These are phyloP conservation scores for Aythya fuligula DNA, from an alignment of 2,797 vertebrate species.

Conservation along the genomic window DNA sequence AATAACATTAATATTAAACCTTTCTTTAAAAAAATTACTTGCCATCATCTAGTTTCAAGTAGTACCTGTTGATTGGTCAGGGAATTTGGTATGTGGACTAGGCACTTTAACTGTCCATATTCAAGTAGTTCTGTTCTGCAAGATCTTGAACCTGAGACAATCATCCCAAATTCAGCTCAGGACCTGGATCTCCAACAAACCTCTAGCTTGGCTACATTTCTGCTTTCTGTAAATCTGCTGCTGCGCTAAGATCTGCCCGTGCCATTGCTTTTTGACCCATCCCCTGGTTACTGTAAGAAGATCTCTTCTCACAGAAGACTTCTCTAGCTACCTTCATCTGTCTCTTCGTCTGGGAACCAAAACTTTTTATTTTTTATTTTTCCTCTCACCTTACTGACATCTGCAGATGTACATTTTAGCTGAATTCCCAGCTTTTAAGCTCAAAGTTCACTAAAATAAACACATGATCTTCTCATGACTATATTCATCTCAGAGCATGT, in stretches of 20 bases:
- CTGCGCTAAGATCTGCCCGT: neutral
- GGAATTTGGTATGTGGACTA: neutral
- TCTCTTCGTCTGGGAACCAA: neutral
- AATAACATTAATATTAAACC: neutral
- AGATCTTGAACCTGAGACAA: neutral
- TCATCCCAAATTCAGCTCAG: neutral
- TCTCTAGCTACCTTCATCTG: rapidly evolving
- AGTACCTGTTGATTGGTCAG: neutral
- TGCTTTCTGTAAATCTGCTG: rapidly evolving
- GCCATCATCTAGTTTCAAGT: neutral
- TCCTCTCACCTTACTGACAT: neutral
- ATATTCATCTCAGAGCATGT: neutral
- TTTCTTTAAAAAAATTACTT: neutral
- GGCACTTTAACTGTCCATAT: neutral
- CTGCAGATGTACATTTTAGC: neutral
- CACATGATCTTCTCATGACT: rapidly evolving
- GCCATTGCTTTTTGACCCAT: neutral
- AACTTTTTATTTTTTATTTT: no score
- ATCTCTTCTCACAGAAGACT: neutral
- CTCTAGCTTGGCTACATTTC: neutral
- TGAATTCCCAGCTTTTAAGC: neutral
- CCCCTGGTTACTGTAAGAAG: neutral
- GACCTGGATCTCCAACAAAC: neutral
- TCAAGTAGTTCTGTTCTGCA: neutral
- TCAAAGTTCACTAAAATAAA: neutral